Evolutionary conservation across 2,797 vertebrate genomes (phyloP).

Genomic region (Falco columbarius): DNA sequence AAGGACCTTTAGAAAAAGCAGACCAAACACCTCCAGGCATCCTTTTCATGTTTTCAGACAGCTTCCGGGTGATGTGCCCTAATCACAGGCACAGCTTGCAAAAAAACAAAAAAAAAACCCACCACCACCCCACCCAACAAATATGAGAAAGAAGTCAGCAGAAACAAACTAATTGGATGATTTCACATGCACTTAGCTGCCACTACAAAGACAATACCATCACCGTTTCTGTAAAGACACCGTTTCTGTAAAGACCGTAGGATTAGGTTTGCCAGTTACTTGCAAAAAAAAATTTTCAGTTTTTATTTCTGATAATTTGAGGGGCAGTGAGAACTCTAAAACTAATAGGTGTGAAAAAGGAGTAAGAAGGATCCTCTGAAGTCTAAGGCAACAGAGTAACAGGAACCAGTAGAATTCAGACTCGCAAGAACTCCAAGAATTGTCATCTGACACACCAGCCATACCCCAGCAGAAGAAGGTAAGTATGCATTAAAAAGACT

Average conservation of each 20-base stretch:
- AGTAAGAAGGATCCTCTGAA: neutral
- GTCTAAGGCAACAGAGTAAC: neutral
- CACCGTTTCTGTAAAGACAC: neutral
- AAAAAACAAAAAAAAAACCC: neutral
- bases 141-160: neutral
- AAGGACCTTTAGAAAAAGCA: neutral
- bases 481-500: neutral
- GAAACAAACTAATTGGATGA: neutral
- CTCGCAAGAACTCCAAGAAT: neutral
- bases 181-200: neutral
- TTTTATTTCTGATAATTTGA: neutral
- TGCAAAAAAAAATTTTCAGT: neutral
- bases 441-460: neutral
- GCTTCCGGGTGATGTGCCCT: neutral
- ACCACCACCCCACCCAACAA: neutral
- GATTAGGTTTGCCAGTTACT: neutral
- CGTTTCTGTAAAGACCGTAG: neutral
- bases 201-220: neutral
- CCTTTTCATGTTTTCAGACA: neutral
- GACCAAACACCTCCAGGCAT: neutral
- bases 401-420: neutral
- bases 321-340: neutral
- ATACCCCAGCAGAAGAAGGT: neutral
- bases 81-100: neutral
- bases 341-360: neutral